These are phyloP conservation scores for Pseudomyrmex sp. DNA, from an alignment of 1,140 invertebrate genomes.

Conservation along the genomic window DNA sequence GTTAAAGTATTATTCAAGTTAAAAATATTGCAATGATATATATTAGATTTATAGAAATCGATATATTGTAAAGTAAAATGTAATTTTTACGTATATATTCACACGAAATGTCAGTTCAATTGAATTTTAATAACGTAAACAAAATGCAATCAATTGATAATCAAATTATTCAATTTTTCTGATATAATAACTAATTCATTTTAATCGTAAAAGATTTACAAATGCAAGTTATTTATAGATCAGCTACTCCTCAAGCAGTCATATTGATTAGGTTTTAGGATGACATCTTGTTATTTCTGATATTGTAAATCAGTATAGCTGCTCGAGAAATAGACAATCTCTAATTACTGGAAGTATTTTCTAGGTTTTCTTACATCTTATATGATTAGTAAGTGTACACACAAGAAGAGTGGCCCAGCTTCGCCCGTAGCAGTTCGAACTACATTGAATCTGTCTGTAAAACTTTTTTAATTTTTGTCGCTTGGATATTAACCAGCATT, in stretches of 20 bases:
- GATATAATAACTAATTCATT: slow-evolving; percentile 51
- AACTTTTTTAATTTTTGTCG: neutral
- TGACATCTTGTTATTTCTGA: no score
- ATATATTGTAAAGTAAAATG: neutral
- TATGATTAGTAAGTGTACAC: slow-evolving; percentile 28
- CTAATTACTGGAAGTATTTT: slow-evolving; percentile 50
- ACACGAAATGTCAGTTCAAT: slow-evolving; percentile 4
- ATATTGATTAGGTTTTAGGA: no score
- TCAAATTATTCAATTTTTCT: slow-evolving; percentile 24
- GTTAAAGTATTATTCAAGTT: slow-evolving; percentile 1
- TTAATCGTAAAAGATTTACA: slow-evolving; percentile 47
- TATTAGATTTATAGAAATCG: neutral
- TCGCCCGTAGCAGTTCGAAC: slow-evolving; percentile 34
- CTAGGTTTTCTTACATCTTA: slow-evolving; percentile 45
- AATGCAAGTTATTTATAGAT: slow-evolving; percentile 20
- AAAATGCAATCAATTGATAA: slow-evolving; percentile 48
- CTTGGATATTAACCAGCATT: neutral
- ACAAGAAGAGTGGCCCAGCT: slow-evolving; percentile 32
- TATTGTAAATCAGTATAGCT: no score
- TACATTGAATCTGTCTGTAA: neutral
- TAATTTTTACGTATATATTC: neutral
- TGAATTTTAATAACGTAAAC: neutral
- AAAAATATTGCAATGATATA: slow-evolving; percentile 19
- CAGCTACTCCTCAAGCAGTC: no score
- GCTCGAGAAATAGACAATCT: neutral